These are phyloP conservation scores for Heteronetta atricapilla DNA, from an alignment of 2,113 vertebrate genomes.

Conservation along the genomic window DNA sequence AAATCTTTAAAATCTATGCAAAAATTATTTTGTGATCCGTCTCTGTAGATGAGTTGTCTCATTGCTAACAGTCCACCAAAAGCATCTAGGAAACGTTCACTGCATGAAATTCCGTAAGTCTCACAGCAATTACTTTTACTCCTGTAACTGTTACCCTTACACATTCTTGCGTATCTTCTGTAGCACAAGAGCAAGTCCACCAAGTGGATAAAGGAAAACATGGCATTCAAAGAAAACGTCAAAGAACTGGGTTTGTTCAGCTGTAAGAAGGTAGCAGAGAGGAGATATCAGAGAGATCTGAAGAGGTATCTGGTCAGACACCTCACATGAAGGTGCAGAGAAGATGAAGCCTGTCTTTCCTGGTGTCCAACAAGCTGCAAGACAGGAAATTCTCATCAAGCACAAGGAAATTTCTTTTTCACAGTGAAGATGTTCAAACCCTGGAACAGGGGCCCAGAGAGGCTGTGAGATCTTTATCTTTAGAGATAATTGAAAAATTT, in stretches of 20 bases:
- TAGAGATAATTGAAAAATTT: neutral
- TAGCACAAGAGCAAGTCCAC: rapidly evolving
- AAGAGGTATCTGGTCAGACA: neutral
- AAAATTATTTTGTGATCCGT: neutral
- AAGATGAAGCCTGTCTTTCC: neutral
- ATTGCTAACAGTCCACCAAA: neutral
- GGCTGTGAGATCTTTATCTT: neutral
- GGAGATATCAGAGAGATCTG: neutral
- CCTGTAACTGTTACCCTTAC: neutral
- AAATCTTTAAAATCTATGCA: neutral
- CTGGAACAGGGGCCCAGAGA: neutral
- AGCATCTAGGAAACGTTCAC: neutral
- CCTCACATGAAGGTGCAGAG: neutral
- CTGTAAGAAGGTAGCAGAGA: neutral
- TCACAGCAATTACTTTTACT: neutral
- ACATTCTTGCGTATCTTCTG: neutral
- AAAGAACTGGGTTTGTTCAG: neutral
- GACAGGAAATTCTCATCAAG: neutral
- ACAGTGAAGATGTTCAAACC: neutral
- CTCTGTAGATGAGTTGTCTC: neutral
- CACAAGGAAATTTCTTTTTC: neutral
- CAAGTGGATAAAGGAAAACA: neutral
- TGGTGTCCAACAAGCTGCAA: neutral
- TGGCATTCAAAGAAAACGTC: neutral
- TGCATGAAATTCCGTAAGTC: neutral